Evolutionary conservation across 2,797 vertebrate genomes (phyloP), one percentile per base, ranked within the genome.

Genomic region (Fistularia tabacaria): DNA sequence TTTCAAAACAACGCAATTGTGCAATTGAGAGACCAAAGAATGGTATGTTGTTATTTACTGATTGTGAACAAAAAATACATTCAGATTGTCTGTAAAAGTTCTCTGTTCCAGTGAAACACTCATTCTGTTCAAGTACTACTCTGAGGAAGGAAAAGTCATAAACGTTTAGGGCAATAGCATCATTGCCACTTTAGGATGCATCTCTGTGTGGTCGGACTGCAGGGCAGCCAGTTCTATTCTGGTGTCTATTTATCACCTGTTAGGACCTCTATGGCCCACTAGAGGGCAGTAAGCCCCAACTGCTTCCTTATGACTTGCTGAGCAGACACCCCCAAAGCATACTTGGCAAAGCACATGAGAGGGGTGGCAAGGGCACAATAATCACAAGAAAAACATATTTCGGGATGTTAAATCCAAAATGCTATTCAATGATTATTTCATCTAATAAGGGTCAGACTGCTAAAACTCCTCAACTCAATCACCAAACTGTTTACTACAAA

Each of bases 231-330:
- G 48, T 54, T 71, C 74, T 73, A 65, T 77, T 76, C 72, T 67
- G 71, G 55, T 75, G 46, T 81, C 76, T 84, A 69, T 62, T 68
- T 66, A 77, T 91, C 90, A 92, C 90, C 91, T 91, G 89, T 84
- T 76, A 77, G 58, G 73, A 83, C 83, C 85, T 83, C 80, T 89
- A 76, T 79, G 81, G 64, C 55, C 83, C 84, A 89, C 77, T 79
- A 86, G 73, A 65, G 86, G 88, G 84, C 65, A 77, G 79, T 81
- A 85, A 71, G 71, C 55, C 79, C 80, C 76, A 53, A 81, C 66
- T 73, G 81, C 71, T 75, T 73, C 87, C 81, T 81, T 65, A 76
- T 84, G 85, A 89, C 87, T 90, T 91, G 90, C 52, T 84, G 80
- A 75, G 87, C 67, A 84, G 73, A 89, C 72, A 81, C 57, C 62